phyloP scores from a whole-genome alignment of 64 coral and sea anemone genomes.

The Pocillopora damicornis region DNA sequence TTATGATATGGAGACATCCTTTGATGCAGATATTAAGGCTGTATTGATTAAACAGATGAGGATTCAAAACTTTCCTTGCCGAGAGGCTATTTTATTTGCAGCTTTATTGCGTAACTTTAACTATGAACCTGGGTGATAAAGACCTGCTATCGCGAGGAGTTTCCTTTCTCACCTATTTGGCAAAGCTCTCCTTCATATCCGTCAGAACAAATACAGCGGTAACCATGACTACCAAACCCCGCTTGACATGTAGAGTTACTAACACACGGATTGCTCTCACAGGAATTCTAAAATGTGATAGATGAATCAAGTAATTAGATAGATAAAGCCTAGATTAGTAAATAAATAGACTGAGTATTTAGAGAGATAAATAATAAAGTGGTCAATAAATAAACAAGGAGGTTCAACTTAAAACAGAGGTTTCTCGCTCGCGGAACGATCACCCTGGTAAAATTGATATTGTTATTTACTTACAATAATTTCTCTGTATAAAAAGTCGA shows the following conservation, averaged over 20 bases:
- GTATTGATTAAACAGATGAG: too few species aligned
- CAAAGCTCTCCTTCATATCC: constrained; percentile 24
- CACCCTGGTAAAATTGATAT: background rate
- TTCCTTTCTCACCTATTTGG: background rate
- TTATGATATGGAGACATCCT: too few species aligned
- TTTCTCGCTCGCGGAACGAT: background rate
- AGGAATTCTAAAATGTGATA: background rate
- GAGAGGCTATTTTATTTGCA: background rate
- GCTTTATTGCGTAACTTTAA: background rate
- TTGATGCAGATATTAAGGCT: too few species aligned
- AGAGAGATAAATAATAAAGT: background rate
- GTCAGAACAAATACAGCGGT: constrained; percentile 4
- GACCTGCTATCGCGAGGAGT: background rate
- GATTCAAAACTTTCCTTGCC: background rate
- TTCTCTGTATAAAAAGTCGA: background rate
- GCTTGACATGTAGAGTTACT: constrained; percentile 7
- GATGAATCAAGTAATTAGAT: background rate
- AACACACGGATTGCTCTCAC: background rate
- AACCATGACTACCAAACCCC: background rate
- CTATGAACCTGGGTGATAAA: background rate
- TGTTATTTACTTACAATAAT: background rate
- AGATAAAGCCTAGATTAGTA: background rate
- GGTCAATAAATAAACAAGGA: background rate
- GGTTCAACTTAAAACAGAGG: background rate
- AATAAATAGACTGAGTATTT: background rate